Base-by-base conservation (phyloP, 2,113 vertebrate species). In the Corapipo altera region DNA sequence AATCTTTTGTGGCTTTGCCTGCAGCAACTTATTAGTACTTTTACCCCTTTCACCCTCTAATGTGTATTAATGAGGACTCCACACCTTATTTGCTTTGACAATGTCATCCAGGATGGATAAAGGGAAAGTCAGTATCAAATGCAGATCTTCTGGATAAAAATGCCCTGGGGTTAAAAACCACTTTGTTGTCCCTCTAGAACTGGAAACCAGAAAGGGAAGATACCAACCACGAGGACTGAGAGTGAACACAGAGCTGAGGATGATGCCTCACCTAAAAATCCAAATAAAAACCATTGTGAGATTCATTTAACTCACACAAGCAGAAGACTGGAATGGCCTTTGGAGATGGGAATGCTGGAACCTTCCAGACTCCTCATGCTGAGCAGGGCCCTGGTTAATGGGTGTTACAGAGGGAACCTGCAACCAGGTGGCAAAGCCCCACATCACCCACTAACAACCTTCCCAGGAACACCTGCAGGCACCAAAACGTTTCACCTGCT, bases 171-270 rank as follows among this genome's bases (percentile, higher is more conserved):
- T 71, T 48, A 49, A 72, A 92, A 67, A n/a, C 15, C 35, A 55
- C 84, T 65, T 35, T 5, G 9, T 4, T 30, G 51, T 11, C 43
- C 59, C 79, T 51, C 54, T 51, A 49, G 57, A 24, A 43, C 33
- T 22, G 26, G 61, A 26, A 89, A 91, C 28, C 2, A 70, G 51
- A 86, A 66, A 48, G 8, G 37, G 23, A 44, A 58, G 19, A 57
- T 7, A 33, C 19, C 35, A 82, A 48, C n/a, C 33, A 23, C 0
- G 0, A 77, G 0, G 7, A 21, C 30, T 18, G 39, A 5, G 21
- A 70, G 57, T 10, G 33, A 44, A 51, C 24, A 41, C 17, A 11
- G 39, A 66, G 35, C 17, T 62, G 37, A 17, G 59, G 19, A 17
- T 1, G 6, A 13, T 3, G 14, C 59, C 23, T 22, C 46, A 24